Base-by-base conservation (phyloP, 2,113 vertebrate genomes). In the Nyctibius bracteatus region DNA sequence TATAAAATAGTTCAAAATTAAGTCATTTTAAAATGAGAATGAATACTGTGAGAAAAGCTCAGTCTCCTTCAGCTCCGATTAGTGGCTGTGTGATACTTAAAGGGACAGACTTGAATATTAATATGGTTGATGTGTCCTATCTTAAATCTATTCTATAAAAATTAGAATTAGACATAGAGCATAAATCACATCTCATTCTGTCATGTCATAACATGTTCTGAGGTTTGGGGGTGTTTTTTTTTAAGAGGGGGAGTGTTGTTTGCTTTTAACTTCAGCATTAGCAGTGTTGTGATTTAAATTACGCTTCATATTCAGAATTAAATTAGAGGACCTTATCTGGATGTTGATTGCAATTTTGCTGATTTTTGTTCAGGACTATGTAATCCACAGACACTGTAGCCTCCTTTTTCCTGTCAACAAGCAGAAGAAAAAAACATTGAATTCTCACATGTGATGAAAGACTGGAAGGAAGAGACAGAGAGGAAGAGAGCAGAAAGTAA, bases 21-120 rank as follows among this genome's bases (percentile, higher is more conserved):
- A 96, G 90, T 92, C 27, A 91, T 96, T 94, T 95, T 81, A 81
- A 96, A 94, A 93, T 81, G 80, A 72, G 72, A 93, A 91, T 84
- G 77, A 90, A 89, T 84, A 68, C 59, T 84, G 80, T 88, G 80
- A 90, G 94, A 72, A 92, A 84, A 95, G 57, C 92, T 93, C 61
- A 61, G 72, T 88, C 59, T 51, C 92, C 82, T 95, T 95, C 88
- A 96, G 75, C 92, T 94, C 90, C 94, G 88, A 96, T 96, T 94
- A 96, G 88, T 86, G 68, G 71, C 90, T 94, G 52, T 1, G 1
- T 92, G 88, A 79, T 86, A 81, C 61, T 88, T 96, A 86, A 84
- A 92, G 52, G 61, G 39, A 30, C 86, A 93, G 90, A 65, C 86
- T 74, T 79, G 90, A 96, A 96, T 97, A 93, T 86, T 96, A 95